Evolutionary conservation across 35 echinoderm and acorn worm genomes (phyloP), one percentile per base, ranked within the genome.

Genomic region (Acanthaster planci): DNA sequence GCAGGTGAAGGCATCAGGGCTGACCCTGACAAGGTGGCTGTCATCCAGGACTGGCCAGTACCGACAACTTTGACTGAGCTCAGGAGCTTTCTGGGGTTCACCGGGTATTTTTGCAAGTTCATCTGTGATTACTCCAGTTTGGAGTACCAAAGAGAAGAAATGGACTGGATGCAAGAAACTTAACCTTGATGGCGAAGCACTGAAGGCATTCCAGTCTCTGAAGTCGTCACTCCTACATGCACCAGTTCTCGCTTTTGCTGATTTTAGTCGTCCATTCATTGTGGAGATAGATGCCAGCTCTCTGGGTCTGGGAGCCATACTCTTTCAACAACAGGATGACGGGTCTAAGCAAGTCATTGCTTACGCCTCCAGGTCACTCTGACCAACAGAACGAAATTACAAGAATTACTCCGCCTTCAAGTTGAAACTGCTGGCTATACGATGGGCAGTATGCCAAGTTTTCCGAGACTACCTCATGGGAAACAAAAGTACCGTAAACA

Each of bases 241-340:
- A 36, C 87, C 88, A 51, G 55, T 93, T 0, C 40, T 85, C 38
- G 15, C 86, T 1, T 88, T 56, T 44, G 76, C 86, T 7, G 37
- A 31, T 21, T 8, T 26, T 12, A 32, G 57, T 5, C 76, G 51
- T 2, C 7, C 44, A 2, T 88, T 81, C 40, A 38, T 88, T 23
- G 21, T 88, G 30, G 86, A 88, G n/a, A 88, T 77, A 6, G 86
- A 88, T 55, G 86, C 86, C n/a, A n/a, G 14, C 44, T n/a, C n/a
- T n/a, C n/a, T n/a, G n/a, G n/a, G n/a, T n/a, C n/a, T n/a, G n/a
- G n/a, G n/a, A n/a, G n/a, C n/a, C n/a, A n/a, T n/a, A n/a, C n/a
- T n/a, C n/a, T n/a, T n/a, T n/a, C n/a, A n/a, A n/a, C n/a, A n/a
- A n/a, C n/a, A n/a, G n/a, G n/a, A n/a, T n/a, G n/a, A n/a, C n/a